Conservation (phyloP, 2,797 vertebrate genomes). For the Pantherophis vulpinus region DNA sequence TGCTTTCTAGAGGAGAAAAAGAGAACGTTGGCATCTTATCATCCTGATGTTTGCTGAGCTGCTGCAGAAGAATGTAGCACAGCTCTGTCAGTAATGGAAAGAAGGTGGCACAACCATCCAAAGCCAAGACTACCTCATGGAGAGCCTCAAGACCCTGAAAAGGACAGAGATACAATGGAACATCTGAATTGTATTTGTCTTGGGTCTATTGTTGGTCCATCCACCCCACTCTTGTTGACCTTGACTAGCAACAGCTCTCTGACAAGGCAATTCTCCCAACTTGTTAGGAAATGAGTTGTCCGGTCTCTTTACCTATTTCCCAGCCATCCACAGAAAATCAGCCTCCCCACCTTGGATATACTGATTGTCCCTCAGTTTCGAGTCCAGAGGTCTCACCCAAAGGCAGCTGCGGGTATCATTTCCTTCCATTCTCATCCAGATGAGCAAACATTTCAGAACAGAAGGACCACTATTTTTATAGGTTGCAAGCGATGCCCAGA, state of each 20-base stretch:
- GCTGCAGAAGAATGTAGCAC: not conserved
- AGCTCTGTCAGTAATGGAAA: not conserved
- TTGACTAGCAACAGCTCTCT: not conserved
- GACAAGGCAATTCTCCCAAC: not conserved
- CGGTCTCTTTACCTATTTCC: not conserved
- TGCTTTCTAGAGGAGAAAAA: not conserved
- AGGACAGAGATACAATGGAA: not conserved
- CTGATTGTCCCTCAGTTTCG: too few species aligned
- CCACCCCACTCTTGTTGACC: not conserved
- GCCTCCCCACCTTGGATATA: not conserved
- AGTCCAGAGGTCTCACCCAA: not conserved
- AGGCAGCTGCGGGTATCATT: not conserved
- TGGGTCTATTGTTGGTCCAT: not conserved
- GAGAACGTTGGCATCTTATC: not conserved
- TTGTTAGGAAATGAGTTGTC: not conserved
- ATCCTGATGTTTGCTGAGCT: not conserved
- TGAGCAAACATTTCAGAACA: not conserved
- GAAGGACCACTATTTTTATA: not conserved
- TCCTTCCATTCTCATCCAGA: not conserved
- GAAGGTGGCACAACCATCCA: not conserved
- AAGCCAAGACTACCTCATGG: not conserved
- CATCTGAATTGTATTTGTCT: not conserved
- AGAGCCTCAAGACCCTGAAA: slow-evolving; percentile 2
- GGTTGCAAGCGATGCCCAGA: not conserved
- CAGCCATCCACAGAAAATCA: not conserved